phyloP scores from a whole-genome alignment of 2,888 invertebrate species.

The Amiota communis region DNA sequence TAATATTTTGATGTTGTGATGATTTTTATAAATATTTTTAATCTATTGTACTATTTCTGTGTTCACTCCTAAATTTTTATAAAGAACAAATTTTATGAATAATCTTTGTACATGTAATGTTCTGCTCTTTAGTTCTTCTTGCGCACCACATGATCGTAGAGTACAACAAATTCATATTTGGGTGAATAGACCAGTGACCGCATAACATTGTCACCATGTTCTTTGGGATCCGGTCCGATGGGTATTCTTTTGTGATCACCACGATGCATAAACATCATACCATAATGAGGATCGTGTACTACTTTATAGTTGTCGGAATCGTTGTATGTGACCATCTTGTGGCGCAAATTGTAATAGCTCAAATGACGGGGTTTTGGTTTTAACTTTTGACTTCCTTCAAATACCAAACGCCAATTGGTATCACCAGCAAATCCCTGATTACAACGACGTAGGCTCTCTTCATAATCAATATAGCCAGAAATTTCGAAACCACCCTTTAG shows the following conservation, averaged over 20 bases:
- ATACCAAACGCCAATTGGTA: conserved; percentile 85
- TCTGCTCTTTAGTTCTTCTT: conserved; percentile 73
- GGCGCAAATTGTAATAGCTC: conserved; percentile 82
- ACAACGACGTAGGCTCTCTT: conserved; percentile 61
- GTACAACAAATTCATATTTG: conserved; percentile 82
- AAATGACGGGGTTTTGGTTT: conserved; percentile 82
- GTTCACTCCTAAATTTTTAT: no score
- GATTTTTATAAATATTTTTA: no score
- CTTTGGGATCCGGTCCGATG: conserved; percentile 77
- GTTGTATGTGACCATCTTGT: conserved; percentile 80
- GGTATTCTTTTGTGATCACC: conserved; percentile 85
- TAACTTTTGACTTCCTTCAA: conserved; percentile 78
- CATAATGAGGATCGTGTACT: conserved; percentile 81
- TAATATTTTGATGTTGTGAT: no score
- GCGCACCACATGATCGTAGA: conserved; percentile 86
- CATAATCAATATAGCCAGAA: conserved; percentile 89
- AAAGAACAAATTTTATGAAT: no score
- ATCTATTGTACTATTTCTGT: no score
- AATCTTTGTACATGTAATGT: no score
- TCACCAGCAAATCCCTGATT: conserved; percentile 45
- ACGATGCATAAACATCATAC: conserved; percentile 85
- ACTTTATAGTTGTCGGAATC: conserved; percentile 86
- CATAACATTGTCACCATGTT: conserved; percentile 76
- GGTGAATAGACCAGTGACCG: conserved; percentile 78
- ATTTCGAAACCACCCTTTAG: conserved; percentile 84